These are phyloP conservation scores for Wiebesia pumilae DNA, from an alignment of 1,140 invertebrate genomes.

Conservation along the genomic window DNA sequence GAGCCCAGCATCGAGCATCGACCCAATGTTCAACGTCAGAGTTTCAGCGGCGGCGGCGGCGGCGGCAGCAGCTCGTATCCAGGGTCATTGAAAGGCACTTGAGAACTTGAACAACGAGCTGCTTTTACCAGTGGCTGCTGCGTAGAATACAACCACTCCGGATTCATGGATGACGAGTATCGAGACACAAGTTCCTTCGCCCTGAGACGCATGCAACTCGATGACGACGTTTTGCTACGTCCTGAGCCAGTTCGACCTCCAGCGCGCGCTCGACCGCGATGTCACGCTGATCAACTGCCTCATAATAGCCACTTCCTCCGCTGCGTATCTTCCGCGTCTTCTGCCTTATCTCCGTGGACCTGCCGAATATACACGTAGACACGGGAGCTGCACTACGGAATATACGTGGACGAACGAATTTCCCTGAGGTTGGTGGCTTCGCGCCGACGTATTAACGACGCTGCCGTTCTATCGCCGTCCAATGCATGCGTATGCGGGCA, in stretches of 20 bases:
- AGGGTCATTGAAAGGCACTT: constrained; percentile 29
- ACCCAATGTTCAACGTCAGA: constrained; percentile 20
- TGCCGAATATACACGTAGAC: no score
- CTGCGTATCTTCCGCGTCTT: not conserved
- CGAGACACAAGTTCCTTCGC: not conserved
- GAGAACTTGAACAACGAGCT: not conserved
- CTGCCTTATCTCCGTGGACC: no score
- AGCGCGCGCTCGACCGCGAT: not conserved
- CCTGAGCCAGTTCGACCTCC: constrained; percentile 18
- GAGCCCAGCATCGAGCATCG: not conserved
- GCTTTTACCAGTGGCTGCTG: not conserved
- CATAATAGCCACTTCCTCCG: constrained; percentile 4
- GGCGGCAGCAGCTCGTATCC: not conserved
- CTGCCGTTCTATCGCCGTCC: not conserved
- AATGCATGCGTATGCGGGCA: not conserved
- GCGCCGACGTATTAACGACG: not conserved
- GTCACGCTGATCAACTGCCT: not conserved
- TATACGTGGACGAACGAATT: no score
- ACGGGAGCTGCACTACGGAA: not conserved
- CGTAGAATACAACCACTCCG: not conserved
- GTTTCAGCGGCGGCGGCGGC: not conserved
- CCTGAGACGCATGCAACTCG: not conserved
- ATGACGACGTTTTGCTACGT: not conserved
- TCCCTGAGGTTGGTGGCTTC: no score
- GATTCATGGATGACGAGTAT: constrained; percentile 9